phyloP scores from a whole-genome alignment of 2,797 vertebrate species.

The Gadopsis marmoratus region DNA sequence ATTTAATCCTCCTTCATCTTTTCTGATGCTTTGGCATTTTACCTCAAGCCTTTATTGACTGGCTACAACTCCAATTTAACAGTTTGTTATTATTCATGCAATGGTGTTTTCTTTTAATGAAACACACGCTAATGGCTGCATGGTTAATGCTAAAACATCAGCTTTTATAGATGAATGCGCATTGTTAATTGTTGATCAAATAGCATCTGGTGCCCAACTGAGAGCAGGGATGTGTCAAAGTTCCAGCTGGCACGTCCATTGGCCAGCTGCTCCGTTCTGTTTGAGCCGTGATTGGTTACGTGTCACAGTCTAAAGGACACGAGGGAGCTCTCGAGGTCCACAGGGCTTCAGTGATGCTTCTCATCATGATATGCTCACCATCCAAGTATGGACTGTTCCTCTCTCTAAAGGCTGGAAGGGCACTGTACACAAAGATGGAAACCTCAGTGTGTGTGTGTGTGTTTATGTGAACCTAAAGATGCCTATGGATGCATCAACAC shows the following conservation, averaged over 20 bases:
- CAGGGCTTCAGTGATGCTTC: constrained; percentile 28
- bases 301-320: constrained; percentile 39
- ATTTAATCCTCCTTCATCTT: constrained; percentile 6
- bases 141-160: constrained; percentile 47
- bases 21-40: background rate
- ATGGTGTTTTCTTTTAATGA: background rate
- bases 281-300: constrained; percentile 67
- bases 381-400: constrained; percentile 26
- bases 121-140: constrained; percentile 21
- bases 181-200: constrained; percentile 70
- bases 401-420: constrained; percentile 11
- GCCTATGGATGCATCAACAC: constrained; percentile 4
- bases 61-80: constrained; percentile 1
- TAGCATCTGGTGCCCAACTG: constrained; percentile 57
- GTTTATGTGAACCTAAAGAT: constrained; percentile 10
- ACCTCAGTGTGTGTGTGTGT: background rate
- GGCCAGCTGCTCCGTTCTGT: constrained; percentile 57
- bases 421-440: background rate
- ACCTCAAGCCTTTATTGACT: background rate
- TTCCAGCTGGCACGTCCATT: constrained; percentile 60
- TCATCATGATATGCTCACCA: constrained; percentile 20
- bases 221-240: constrained; percentile 45
- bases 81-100: constrained; percentile 32
- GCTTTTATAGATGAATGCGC: constrained; percentile 45
- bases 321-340: constrained; percentile 40